phyloP scores from a whole-genome alignment of 2,797 vertebrate species.

The Peromyscus nudipes region DNA sequence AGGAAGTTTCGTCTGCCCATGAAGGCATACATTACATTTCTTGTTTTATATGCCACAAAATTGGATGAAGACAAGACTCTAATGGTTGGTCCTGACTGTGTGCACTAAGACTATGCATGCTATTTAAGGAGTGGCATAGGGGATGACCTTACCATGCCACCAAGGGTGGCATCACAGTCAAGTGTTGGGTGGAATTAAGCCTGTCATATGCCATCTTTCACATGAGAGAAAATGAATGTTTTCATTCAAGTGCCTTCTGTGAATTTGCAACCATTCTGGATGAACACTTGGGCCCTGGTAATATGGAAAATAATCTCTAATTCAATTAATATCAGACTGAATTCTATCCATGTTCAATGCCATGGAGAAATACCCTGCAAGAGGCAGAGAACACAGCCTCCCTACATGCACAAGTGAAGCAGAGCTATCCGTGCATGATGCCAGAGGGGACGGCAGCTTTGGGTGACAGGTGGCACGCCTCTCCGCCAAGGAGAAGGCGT shows the following conservation, averaged over 20 bases:
- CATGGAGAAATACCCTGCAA: constrained; percentile 53
- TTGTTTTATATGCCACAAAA: constrained; percentile 10
- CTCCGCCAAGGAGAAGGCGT: constrained; percentile 77
- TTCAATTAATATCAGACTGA: constrained; percentile 1
- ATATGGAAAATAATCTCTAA: neutral
- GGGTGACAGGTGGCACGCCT: constrained; percentile 76
- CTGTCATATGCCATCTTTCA: constrained; percentile 42
- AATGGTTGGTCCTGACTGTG: neutral
- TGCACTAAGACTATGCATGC: neutral
- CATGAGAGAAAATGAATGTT: constrained; percentile 15
- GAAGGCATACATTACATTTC: neutral
- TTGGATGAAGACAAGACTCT: neutral
- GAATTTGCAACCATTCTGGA: constrained; percentile 5
- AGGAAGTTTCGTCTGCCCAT: neutral
- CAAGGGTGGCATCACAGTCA: neutral
- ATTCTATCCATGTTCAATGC: constrained; percentile 9
- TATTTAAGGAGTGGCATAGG: constrained; percentile 18
- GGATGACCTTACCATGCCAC: constrained; percentile 50
- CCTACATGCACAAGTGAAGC: constrained; percentile 58
- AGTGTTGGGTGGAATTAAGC: constrained; percentile 18
- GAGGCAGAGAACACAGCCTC: constrained; percentile 73
- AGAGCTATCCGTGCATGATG: constrained; percentile 62
- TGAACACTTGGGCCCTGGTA: constrained; percentile 12
- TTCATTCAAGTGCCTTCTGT: neutral
- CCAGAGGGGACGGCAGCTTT: constrained; percentile 48